Evolutionary conservation across 1,140 invertebrate species (phyloP).

Genomic region (Nasonia giraulti): DNA sequence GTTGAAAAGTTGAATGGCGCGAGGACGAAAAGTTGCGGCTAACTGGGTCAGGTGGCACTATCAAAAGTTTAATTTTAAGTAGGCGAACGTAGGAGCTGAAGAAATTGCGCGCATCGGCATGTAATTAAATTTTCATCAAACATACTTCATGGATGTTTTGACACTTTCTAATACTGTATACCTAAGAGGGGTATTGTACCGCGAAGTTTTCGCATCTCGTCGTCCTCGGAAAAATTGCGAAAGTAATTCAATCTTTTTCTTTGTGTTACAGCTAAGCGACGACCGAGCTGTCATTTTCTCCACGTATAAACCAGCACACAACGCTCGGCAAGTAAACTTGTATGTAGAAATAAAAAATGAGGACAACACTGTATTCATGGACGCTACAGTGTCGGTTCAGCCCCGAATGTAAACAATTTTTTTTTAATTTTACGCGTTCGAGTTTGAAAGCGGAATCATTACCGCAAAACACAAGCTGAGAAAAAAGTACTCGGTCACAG

Average conservation of each 20-base stretch:
- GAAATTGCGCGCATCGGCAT: conserved; percentile 17
- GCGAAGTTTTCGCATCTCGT: neutral
- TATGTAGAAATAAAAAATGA: neutral
- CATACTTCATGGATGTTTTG: conserved; percentile 11
- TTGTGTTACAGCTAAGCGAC: conserved; percentile 35
- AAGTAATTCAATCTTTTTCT: conserved; percentile 16
- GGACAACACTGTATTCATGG: too few species aligned
- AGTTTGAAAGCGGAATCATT: conserved; percentile 15
- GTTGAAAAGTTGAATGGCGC: conserved; percentile 11
- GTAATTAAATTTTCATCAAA: conserved; percentile 39
- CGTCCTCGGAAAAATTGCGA: neutral
- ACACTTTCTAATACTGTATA: neutral
- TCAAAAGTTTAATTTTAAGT: conserved; percentile 30
- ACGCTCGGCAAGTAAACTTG: neutral
- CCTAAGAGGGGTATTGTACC: too few species aligned
- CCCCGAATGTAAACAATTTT: neutral
- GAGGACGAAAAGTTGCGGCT: neutral
- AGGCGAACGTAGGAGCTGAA: neutral
- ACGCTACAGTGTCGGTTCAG: too few species aligned
- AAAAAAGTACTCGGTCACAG: neutral
- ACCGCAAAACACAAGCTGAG: neutral
- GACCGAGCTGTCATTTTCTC: neutral
- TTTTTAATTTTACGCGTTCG: neutral
- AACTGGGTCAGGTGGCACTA: conserved; percentile 10
- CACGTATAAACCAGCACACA: neutral